phyloP scores from a whole-genome alignment of 2,113 vertebrate genomes.

The Oxyruncus cristatus region DNA sequence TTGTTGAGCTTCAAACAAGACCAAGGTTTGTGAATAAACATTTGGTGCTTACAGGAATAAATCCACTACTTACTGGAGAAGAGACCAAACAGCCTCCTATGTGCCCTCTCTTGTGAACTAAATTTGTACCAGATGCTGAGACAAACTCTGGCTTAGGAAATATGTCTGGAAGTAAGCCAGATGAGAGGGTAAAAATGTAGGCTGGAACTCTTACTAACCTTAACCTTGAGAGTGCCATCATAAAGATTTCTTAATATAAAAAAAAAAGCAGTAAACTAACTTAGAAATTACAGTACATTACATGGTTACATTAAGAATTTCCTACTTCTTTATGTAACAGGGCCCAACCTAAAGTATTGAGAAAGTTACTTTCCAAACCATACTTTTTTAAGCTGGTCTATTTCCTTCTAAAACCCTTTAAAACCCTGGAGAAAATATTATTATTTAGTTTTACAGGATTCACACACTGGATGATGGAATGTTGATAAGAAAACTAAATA shows the following conservation, averaged over 20 bases:
- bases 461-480: background rate
- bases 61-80: background rate
- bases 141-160: background rate
- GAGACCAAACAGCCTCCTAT: background rate
- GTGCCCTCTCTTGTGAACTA: background rate
- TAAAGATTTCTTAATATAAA: background rate
- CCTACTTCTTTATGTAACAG: background rate
- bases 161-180: background rate
- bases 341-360: background rate
- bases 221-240: background rate
- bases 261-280: background rate
- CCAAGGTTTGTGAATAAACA: background rate
- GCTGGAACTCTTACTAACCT: background rate
- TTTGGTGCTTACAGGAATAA: background rate
- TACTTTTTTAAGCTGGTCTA: background rate
- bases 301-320: background rate
- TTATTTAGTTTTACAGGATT: background rate
- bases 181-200: background rate
- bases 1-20: background rate
- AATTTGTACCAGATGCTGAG: slow-evolving; percentile 37
- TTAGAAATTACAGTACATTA: background rate
- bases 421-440: background rate
- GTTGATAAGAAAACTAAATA: background rate
- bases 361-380: background rate
- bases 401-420: background rate